phyloP scores from a whole-genome alignment of 2,888 invertebrate species.

The Cantharis flavilabris region DNA sequence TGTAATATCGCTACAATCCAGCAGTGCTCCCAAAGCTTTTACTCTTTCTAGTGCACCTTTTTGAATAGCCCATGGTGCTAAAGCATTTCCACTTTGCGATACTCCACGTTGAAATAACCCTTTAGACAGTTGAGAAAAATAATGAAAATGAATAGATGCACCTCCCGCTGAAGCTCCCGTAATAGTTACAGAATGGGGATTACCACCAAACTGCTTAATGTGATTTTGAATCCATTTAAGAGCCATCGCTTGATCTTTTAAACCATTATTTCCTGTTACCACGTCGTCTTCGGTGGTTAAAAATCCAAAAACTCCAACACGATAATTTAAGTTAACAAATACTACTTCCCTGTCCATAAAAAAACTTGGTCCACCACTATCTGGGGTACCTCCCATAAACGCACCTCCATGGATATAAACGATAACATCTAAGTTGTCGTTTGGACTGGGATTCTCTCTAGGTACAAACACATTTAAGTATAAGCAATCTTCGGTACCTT shows the following conservation, averaged over 20 bases:
- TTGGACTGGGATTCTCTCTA: not conserved
- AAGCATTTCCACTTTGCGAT: constrained; percentile 69
- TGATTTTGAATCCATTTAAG: constrained; percentile 62
- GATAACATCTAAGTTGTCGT: constrained; percentile 9
- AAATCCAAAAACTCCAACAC: constrained; percentile 5
- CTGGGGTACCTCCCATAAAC: constrained; percentile 5
- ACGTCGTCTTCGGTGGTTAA: not conserved
- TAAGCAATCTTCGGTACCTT: constrained; percentile 16
- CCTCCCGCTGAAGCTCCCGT: constrained; percentile 72
- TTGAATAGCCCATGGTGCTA: constrained; percentile 60
- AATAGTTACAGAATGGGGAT: constrained; percentile 67
- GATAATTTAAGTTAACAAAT: constrained; percentile 6
- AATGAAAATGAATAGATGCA: constrained; percentile 72
- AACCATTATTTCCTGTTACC: not conserved
- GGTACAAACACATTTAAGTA: constrained; percentile 19
- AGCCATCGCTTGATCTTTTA: constrained; percentile 70
- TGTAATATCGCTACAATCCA: constrained; percentile 64
- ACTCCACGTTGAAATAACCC: constrained; percentile 62
- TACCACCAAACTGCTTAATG: constrained; percentile 64
- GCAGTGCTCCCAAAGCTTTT: constrained; percentile 59
- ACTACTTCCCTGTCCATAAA: constrained; percentile 16
- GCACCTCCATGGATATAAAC: constrained; percentile 15
- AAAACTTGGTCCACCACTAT: not conserved
- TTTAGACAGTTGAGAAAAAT: constrained; percentile 62
- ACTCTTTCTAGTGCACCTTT: constrained; percentile 63